Evolutionary conservation across 2,113 vertebrate species (phyloP).

Genomic region (Platichthys flesus): DNA sequence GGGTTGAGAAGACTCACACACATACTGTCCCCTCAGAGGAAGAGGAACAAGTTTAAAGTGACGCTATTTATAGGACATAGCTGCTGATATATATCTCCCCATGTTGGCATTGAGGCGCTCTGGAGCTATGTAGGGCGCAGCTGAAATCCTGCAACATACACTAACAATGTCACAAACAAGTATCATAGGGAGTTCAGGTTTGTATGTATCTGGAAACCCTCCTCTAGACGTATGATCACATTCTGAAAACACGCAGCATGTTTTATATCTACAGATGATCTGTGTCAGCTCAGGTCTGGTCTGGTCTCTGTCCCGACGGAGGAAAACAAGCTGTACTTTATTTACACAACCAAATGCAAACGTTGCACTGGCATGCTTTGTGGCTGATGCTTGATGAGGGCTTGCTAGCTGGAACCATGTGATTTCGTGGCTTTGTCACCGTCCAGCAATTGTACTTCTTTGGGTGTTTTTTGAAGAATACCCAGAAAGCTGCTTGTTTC

Average conservation of each 20-base stretch:
- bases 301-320: not conserved
- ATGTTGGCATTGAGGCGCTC: conserved; percentile 41
- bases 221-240: not conserved
- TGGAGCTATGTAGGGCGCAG: conserved; percentile 60
- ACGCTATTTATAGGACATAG: conserved; percentile 68
- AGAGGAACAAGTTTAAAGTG: conserved; percentile 58
- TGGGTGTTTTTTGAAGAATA: not conserved
- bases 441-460: conserved; percentile 1
- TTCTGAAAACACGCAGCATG: conserved; percentile 33
- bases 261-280: conserved; percentile 19
- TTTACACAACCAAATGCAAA: conserved; percentile 1
- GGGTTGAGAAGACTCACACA: conserved; percentile 59
- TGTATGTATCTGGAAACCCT: not conserved
- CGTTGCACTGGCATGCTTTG: conserved; percentile 43
- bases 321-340: conserved; percentile 13
- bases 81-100: conserved; percentile 61
- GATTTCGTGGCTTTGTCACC: conserved; percentile 48
- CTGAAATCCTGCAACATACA: conserved; percentile 41
- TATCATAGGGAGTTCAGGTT: conserved; percentile 27
- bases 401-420: conserved; percentile 25
- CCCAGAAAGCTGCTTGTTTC: conserved; percentile 7
- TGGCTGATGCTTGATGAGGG: conserved; percentile 23
- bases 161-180: conserved; percentile 36
- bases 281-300: conserved; percentile 23
- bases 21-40: conserved; percentile 41